Conservation (phyloP, 2,113 vertebrate species). For the Pterocles burchelli region DNA sequence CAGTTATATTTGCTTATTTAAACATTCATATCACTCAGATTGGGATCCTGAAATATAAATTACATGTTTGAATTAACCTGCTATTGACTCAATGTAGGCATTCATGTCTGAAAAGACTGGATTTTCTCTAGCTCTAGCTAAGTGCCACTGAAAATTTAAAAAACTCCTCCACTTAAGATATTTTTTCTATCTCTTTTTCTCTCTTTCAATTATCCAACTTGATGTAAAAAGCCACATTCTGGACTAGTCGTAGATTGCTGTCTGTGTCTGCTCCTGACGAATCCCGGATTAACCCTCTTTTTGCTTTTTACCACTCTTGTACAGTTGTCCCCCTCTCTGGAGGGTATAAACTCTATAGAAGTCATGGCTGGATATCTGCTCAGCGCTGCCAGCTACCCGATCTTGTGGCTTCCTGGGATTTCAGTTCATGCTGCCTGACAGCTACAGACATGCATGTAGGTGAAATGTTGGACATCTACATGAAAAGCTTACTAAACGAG, state of each 20-base stretch:
- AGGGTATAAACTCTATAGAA: neutral
- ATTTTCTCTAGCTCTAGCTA: neutral
- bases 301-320: neutral
- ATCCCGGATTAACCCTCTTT: neutral
- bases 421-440: neutral
- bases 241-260: neutral
- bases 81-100: neutral
- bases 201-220: neutral
- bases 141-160: neutral
- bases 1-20: neutral
- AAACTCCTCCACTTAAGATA: neutral
- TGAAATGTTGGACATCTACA: neutral
- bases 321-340: neutral
- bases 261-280: neutral
- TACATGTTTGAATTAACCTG: neutral
- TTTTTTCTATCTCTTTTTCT: neutral
- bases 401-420: neutral
- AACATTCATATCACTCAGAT: neutral
- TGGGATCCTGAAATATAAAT: neutral
- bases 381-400: accelerated
- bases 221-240: neutral
- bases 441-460: neutral
- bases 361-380: neutral
- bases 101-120: neutral
- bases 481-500: neutral